Evolutionary conservation across 1,140 invertebrate genomes (phyloP), one percentile per base, ranked within the genome.

Genomic region (Meloidogyne hapla): DNA sequence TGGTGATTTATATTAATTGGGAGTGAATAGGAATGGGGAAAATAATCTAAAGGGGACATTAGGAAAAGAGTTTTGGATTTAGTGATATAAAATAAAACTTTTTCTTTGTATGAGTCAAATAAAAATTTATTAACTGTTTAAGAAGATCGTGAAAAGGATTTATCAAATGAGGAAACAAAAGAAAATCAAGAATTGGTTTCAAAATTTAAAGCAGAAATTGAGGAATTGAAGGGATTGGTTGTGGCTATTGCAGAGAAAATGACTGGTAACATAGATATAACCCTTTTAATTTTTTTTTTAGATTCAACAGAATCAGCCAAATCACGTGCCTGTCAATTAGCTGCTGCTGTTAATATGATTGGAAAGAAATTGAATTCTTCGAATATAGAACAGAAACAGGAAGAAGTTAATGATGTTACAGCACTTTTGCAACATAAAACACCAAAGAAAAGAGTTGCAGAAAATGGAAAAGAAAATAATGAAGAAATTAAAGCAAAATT

Each of bases 1-100:
- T 77, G 76, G 74, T 75, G 26, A 38, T 70, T 70, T 45, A 23
- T 26, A 6, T 28, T 13, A 15, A 23, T 21, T 69, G n/a, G n/a
- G n/a, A n/a, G n/a, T n/a, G n/a, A n/a, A n/a, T n/a, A n/a, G n/a
- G n/a, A 45, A 26, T 13, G 25, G 33, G 45, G 13, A 38, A 38
- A 33, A 33, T 21, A 69, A 10, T 45, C 42, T 69, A 23, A 28
- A 13, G n/a, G n/a, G n/a, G n/a, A 68, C 28, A 68, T 2, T 38
- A 28, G 33, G 12, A 28, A 25, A 10, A 13, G 21, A 28, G 8
- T 33, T n/a, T 25, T 38, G 10, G 25, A 38, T 28, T 33, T 33
- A 33, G 33, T 33, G 9, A 33, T 33, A 33, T 4, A 33, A 33
- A 33, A 33, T 33, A 33, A 33, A 33, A 8, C 33, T 33, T 33